These are phyloP conservation scores for Dicentrarchus labrax DNA, from an alignment of 2,113 vertebrate genomes.

Conservation along the genomic window DNA sequence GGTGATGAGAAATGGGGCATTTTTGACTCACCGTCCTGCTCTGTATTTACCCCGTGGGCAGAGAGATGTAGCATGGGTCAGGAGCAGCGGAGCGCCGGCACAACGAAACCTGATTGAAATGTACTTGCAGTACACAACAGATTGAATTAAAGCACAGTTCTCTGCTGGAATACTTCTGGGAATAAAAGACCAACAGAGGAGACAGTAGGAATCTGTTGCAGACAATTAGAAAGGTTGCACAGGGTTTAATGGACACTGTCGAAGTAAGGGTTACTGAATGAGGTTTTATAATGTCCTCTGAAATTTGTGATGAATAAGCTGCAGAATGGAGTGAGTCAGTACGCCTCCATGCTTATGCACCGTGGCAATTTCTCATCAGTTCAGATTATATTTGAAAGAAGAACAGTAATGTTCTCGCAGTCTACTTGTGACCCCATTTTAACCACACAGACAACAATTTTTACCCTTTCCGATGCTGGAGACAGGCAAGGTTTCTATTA, in stretches of 20 bases:
- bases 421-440: constrained; percentile 53
- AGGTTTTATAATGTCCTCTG: constrained; percentile 52
- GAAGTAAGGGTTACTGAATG: constrained; percentile 37
- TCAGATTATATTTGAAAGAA: constrained; percentile 56
- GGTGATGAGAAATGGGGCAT: constrained; percentile 1
- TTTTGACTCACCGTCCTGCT: constrained; percentile 21
- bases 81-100: not conserved
- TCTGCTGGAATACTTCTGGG: constrained; percentile 32
- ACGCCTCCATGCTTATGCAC: constrained; percentile 61
- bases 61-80: constrained; percentile 33
- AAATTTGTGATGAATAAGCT: constrained; percentile 60
- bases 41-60: constrained; percentile 13
- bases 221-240: constrained; percentile 62
- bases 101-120: constrained; percentile 38
- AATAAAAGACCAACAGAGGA: constrained; percentile 44
- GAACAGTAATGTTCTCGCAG: constrained; percentile 26
- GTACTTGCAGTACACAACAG: constrained; percentile 40
- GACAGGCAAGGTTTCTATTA: constrained; percentile 29
- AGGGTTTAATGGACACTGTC: constrained; percentile 63
- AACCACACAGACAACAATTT: constrained; percentile 24
- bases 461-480: constrained; percentile 1
- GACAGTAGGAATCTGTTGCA: constrained; percentile 43
- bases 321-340: constrained; percentile 63
- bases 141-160: constrained; percentile 61
- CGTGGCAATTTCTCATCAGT: constrained; percentile 53